Conservation (phyloP, 2,888 invertebrate species). For the Nebria brevicollis region DNA sequence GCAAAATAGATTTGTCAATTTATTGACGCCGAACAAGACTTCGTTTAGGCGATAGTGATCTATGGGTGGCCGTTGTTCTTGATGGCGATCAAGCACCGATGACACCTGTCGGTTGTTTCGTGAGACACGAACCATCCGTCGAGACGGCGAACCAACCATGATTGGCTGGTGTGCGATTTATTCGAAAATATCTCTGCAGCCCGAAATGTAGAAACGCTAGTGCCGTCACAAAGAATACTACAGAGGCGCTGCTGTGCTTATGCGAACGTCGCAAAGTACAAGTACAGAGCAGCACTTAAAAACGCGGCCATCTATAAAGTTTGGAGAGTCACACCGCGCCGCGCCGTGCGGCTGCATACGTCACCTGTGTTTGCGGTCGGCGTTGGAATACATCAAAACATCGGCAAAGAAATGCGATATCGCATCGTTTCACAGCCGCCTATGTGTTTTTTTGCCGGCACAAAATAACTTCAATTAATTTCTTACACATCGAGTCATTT, state of each 20-base stretch:
- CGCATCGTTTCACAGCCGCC: slow-evolving; percentile 18
- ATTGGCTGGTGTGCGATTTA: neutral
- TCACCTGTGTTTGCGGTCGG: neutral
- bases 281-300: neutral
- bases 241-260: neutral
- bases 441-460: slow-evolving; percentile 24
- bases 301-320: neutral
- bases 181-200: neutral
- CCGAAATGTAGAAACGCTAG: neutral
- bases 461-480: slow-evolving; percentile 54
- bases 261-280: neutral
- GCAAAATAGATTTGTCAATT: slow-evolving; percentile 46
- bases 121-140: neutral
- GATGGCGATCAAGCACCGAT: neutral
- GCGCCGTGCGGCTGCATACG: neutral
- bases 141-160: too few species aligned
- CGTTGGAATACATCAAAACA: slow-evolving; percentile 23
- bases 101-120: neutral
- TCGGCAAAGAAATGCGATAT: slow-evolving; percentile 33
- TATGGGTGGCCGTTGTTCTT: neutral
- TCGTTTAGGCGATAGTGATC: neutral
- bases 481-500: slow-evolving; percentile 53
- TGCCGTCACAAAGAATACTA: neutral
- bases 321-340: neutral
- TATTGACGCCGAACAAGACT: slow-evolving; percentile 25